Evolutionary conservation across 2,113 vertebrate species (phyloP).

Genomic region (Lates calcarifer): DNA sequence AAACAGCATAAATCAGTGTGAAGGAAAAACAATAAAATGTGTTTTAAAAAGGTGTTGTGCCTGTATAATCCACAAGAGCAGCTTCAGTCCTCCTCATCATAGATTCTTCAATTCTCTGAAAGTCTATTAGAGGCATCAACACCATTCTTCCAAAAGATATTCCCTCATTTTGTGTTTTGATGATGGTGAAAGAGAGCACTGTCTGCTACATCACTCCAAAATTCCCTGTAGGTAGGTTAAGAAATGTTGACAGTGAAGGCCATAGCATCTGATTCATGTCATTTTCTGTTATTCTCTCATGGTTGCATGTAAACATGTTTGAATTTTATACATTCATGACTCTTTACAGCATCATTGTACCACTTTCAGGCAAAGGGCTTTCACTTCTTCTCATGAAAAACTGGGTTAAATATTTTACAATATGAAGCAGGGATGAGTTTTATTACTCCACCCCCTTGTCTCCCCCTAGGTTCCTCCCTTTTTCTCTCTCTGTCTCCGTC

Average conservation of each 20-base stretch:
- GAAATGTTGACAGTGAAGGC: background rate
- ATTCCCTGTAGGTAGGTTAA: background rate
- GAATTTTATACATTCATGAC: background rate
- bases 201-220: background rate
- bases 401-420: conserved; percentile 52
- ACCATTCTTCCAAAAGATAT: background rate
- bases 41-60: background rate
- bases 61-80: background rate
- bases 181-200: background rate
- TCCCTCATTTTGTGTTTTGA: background rate
- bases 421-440: conserved; percentile 38
- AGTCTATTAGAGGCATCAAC: background rate
- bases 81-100: background rate
- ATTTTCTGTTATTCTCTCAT: background rate
- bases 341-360: background rate
- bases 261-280: background rate
- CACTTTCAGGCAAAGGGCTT: background rate
- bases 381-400: conserved; percentile 17
- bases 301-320: too few species aligned
- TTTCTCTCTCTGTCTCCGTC: conserved; percentile 9
- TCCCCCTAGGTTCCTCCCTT: background rate
- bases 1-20: background rate
- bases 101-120: background rate
- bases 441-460: conserved; percentile 29
- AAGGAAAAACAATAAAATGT: background rate